Evolutionary conservation across 2,113 vertebrate species (phyloP), one percentile per base, ranked within the genome.

Genomic region (Chionomys nivalis): DNA sequence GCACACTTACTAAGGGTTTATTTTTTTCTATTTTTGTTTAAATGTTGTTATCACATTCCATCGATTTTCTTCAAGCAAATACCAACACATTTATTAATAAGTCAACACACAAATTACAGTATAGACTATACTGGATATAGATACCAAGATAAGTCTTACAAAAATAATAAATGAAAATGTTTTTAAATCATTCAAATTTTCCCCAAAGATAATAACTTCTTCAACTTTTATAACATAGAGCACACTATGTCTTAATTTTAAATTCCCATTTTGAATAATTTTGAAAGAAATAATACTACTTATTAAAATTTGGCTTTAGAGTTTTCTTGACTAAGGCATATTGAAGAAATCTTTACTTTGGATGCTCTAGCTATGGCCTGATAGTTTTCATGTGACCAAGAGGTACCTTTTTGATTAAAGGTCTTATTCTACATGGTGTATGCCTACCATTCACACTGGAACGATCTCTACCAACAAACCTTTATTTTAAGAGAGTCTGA

Each of bases 401-500:
- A 85, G 3, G 1, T 7, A 28, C 3, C 5, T 61, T 86, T 58
- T 36, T 79, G 17, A 44, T 23, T 36, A 42, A 11, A 65, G 42
- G 3, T 75, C 0, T 65, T 5, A 86, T 52, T 1, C 7, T 36
- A 23, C 6, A 26, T 44, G 23, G 1, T 1, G 63, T 5, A 44
- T 6, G 21, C 26, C 31, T 89, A 16, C 4, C 28, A 13, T 33
- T 66, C 10, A 93, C 4, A 16, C 33, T 13, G 42, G 9, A 7
- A 2, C 33, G 52, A 17, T 78, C 2, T 66, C 8, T 3, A 9
- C 26, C 10, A 28, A n/a, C 79, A 58, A 63, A 47, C 4, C 19
- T 39, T 33, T 47, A 72, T 66, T 24, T 92, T 28, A 47, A 70
- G 42, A 70, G 4, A 0, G 33, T 12, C 23, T 75, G 19, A 76